Evolutionary conservation across 2,113 vertebrate species (phyloP), one percentile per base, ranked within the genome.

Genomic region (Corythornis vintsioides): DNA sequence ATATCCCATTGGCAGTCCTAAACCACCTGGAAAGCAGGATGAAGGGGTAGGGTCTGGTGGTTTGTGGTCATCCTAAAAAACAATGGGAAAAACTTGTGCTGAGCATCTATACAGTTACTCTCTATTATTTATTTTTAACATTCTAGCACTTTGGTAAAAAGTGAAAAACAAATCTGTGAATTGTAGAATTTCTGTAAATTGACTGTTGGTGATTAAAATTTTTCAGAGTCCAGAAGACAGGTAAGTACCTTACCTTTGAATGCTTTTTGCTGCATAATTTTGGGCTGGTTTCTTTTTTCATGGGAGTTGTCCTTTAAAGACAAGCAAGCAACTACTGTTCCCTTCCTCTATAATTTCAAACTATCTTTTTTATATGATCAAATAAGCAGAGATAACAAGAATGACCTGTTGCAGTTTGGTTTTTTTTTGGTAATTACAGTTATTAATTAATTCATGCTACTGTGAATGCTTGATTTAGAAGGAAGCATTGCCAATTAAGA

Each of bases 21-120:
- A 67, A 8, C 8, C 21, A 63, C 4, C 11, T 25, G 40, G 33
- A 40, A 77, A 64, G 5, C 15, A 20, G 2, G 3, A 7, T 0
- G 0, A 43, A 9, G 7, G 2, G 0, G 1, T 4, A 45, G 8
- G 28, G 10, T 17, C 19, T 16, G 21, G 13, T 10, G 6, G 6
- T 2, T 45, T 29, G 25, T n/a, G 15, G 2, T 6, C 15, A 73
- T 13, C 13, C 5, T 50, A 7, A 3, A 7, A 66, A 60, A 48
- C 0, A 0, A 1, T 5, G 12, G 24, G 3, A 1, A 10, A 74
- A 40, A 20, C 12, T 67, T 64, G 45, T 65, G 40, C 4, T 48
- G 17, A 60, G 42, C 7, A 42, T 40, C 20, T 57, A 26, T 38
- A 42, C 9, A 67, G 4, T 3, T 69, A 9, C 12, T 66, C 21